phyloP scores from a whole-genome alignment of 2,113 vertebrate genomes.

The Gasterosteus nipponicus region DNA sequence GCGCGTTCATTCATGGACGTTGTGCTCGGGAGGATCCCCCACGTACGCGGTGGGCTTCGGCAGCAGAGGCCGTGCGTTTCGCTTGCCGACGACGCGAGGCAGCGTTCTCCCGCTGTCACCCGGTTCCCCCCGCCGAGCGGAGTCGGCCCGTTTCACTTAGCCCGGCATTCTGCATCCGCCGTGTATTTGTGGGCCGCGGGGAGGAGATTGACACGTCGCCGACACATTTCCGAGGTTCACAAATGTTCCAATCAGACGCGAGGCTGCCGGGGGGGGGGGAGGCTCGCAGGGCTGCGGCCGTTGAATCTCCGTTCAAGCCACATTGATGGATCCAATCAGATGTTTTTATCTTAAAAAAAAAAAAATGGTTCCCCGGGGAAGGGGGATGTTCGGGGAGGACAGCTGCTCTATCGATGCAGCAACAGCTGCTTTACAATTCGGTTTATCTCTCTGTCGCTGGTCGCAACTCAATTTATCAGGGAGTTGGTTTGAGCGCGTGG shows the following conservation, averaged over 20 bases:
- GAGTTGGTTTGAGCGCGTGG: slow-evolving; percentile 64
- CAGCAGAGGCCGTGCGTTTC: not conserved
- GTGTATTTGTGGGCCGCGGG: not conserved
- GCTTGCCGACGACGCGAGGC: too few species aligned
- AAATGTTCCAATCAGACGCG: slow-evolving; percentile 24
- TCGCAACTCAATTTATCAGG: slow-evolving; percentile 73
- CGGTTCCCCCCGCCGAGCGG: too few species aligned
- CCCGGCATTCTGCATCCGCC: not conserved
- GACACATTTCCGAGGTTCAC: slow-evolving; percentile 25
- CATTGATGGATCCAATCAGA: slow-evolving; percentile 62
- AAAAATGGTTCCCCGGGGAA: slow-evolving; percentile 26
- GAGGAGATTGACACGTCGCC: slow-evolving; percentile 30
- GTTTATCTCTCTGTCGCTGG: slow-evolving; percentile 67
- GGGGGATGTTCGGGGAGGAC: slow-evolving; percentile 57
- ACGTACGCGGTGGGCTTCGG: not conserved
- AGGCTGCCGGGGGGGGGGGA: not conserved
- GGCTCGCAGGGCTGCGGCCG: not conserved
- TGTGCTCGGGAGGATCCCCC: slow-evolving; percentile 20
- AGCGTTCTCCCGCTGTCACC: too few species aligned
- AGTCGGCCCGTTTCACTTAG: not conserved
- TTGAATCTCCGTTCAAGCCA: slow-evolving; percentile 31
- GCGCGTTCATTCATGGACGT: slow-evolving; percentile 4
- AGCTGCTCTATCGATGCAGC: slow-evolving; percentile 66
- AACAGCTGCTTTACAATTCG: slow-evolving; percentile 67
- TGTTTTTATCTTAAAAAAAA: slow-evolving; percentile 57